Base-by-base conservation (phyloP, 2,113 vertebrate species). In the Lagopus leucura region DNA sequence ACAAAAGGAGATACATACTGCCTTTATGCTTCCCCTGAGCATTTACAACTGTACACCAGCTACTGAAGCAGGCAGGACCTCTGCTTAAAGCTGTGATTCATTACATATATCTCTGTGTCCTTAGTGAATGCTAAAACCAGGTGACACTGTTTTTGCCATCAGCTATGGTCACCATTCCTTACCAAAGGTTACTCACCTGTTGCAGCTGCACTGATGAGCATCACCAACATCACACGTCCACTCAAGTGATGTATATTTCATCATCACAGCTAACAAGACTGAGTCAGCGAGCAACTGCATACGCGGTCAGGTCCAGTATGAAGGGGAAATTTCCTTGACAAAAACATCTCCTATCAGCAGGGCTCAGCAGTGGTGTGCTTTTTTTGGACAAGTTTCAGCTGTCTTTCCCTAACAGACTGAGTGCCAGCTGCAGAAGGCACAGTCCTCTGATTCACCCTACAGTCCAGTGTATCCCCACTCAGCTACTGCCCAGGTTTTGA, bases 281-380 rank as follows among this genome's bases (percentile, higher is more conserved):
- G 30, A 63, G 8, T 27, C 63, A 47, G 42, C n/a, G 28, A 77
- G 8, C 11, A 67, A n/a, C 4, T 12, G 69, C 30, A 19, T 6
- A 45, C 0, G 0, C 18, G 13, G 21, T 28, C 57, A 36, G 17
- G 69, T 16, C 40, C 34, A 28, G 50, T 14, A 52, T 0, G 0
- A 8, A 50, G 15, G 25, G 28, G 36, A 30, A 73, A 57, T 10
- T 43, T 73, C 25, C 36, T 30, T 40, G 32, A 36, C 11, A 57
- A 27, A 65, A 54, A 1, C 21, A 36, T 43, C 0, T 1, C 11
- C 47, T 40, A 34, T 32, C 43, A 61, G 58, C 32, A 58, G 20
- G 20, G 24, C 6, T 71, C 1, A 5, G 3, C 58, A 17, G 18
- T 11, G 14, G 5, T 4, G 6, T 45, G 30, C 15, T 20, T 21